phyloP scores from a whole-genome alignment of 35 echinoderm and acorn worm species.

The Apostichopus parvimensis region DNA sequence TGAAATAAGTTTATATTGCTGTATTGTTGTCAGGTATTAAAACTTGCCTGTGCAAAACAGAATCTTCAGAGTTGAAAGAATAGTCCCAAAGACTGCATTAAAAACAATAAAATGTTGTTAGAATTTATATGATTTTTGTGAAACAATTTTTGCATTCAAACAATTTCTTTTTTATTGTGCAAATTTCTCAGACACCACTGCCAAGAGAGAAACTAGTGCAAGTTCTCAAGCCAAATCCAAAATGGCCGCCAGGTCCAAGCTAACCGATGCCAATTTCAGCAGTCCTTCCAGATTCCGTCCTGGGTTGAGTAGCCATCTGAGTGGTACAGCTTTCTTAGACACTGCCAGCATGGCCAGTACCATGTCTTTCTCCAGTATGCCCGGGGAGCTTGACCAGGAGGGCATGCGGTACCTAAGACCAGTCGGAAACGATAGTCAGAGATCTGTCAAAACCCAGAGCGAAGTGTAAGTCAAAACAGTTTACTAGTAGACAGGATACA shows the following conservation, averaged over 20 bases:
- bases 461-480: constrained; percentile 78
- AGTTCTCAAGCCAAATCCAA: constrained; percentile 63
- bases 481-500: not conserved
- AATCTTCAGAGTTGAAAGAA: too few relatives aligned
- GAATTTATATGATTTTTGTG: too few relatives aligned
- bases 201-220: constrained; percentile 17
- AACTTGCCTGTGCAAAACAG: too few relatives aligned
- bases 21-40: too few relatives aligned
- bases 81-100: too few relatives aligned
- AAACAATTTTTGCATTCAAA: too few relatives aligned
- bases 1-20: too few relatives aligned
- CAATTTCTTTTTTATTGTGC: not conserved
- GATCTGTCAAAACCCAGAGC: constrained; percentile 70
- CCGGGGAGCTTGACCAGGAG: constrained; percentile 75
- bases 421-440: constrained; percentile 50
- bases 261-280: constrained; percentile 50
- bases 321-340: constrained; percentile 94
- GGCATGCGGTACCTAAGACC: constrained; percentile 2
- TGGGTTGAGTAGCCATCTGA: constrained; percentile 77
- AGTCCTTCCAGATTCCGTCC: constrained; percentile 49
- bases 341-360: constrained; percentile 87
- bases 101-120: too few relatives aligned
- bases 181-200: not conserved
- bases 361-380: constrained; percentile 92
- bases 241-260: constrained; percentile 62